These are phyloP conservation scores for Pterocles gutturalis DNA, from an alignment of 2,113 vertebrate genomes.

Conservation along the genomic window DNA sequence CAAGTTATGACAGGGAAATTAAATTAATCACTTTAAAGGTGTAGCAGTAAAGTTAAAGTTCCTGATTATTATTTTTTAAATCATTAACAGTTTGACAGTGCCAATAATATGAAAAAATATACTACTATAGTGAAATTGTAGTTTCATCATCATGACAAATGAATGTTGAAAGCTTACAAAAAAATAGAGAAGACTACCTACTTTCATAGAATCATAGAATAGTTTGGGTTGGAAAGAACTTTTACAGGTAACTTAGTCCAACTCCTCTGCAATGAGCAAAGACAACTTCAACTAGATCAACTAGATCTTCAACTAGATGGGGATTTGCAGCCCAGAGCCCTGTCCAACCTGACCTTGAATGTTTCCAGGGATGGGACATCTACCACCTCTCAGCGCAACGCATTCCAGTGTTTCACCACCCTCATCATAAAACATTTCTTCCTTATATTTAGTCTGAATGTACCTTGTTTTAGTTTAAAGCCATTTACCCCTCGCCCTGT, in stretches of 20 bases:
- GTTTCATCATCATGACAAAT: neutral
- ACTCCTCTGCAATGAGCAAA: neutral
- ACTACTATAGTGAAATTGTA: neutral
- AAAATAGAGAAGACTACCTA: neutral
- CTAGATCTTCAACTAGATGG: too few species aligned
- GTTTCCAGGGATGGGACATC: neutral
- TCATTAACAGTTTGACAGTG: neutral
- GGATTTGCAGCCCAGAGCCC: neutral
- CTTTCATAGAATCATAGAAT: neutral
- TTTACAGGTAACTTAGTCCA: neutral
- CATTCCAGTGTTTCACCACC: neutral
- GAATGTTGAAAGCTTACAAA: neutral
- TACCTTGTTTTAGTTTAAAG: neutral
- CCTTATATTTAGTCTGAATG: neutral
- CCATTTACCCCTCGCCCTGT: neutral
- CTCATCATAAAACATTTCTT: neutral
- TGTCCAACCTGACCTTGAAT: neutral
- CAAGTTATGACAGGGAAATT: constrained; percentile 9
- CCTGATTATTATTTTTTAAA: neutral
- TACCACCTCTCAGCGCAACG: neutral
- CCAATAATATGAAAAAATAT: neutral
- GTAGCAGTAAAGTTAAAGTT: neutral
- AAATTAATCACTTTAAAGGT: constrained; percentile 10
- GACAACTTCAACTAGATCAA: neutral
- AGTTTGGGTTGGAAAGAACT: neutral